Evolutionary conservation across 2,113 vertebrate species (phyloP).

Genomic region (Sialia sialis): DNA sequence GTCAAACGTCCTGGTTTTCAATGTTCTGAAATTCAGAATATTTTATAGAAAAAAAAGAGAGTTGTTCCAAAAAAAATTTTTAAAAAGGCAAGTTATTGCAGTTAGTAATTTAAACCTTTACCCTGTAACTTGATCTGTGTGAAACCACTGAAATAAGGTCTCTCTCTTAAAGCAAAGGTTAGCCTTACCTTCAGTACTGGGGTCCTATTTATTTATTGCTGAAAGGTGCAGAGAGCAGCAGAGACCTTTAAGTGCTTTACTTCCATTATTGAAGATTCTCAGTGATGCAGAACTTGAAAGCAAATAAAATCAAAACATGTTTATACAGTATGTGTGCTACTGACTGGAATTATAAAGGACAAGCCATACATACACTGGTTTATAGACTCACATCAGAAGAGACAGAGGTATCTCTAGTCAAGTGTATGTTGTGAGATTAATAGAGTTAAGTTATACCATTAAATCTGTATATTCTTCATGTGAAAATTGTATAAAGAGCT

Average conservation of each 20-base stretch:
- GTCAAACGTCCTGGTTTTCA: neutral
- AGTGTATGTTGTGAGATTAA: neutral
- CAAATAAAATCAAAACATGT: slow-evolving; percentile 40
- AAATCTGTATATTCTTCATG: neutral
- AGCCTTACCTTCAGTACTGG: neutral
- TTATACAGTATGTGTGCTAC: neutral
- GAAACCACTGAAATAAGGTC: neutral
- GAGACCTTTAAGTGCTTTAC: slow-evolving; percentile 13
- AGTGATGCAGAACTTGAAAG: slow-evolving; percentile 58
- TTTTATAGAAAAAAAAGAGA: neutral
- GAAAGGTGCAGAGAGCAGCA: neutral
- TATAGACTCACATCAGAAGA: neutral
- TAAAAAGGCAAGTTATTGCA: neutral
- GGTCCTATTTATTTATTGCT: slow-evolving; percentile 2
- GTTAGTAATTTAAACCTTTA: neutral
- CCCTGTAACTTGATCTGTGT: neutral
- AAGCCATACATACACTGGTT: neutral
- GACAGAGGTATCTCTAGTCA: neutral
- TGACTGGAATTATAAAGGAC: slow-evolving; percentile 5
- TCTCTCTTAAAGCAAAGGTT: neutral
- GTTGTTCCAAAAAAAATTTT: neutral
- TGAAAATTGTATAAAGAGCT: neutral
- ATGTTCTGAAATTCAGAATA: neutral
- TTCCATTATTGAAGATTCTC: slow-evolving; percentile 25
- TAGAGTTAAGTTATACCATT: neutral